These are phyloP conservation scores for Heloderma charlesbogerti DNA, from an alignment of 2,113 vertebrate genomes.

Conservation along the genomic window DNA sequence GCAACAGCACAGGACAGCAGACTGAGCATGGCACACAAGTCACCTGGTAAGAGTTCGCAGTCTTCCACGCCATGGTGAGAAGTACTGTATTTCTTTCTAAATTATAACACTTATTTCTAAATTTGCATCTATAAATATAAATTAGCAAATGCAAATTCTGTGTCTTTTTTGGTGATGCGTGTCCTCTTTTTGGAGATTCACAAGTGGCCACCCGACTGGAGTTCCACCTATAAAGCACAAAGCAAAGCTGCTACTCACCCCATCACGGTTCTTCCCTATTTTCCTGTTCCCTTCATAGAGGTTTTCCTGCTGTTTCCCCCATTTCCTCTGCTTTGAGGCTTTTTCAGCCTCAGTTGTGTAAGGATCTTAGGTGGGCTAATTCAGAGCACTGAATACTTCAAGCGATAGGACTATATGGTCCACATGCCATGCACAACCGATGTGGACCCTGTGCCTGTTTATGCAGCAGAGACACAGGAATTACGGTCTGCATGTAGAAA, in stretches of 20 bases:
- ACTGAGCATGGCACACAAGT: too few relatives aligned
- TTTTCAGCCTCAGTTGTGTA: not conserved
- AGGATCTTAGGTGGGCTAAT: not conserved
- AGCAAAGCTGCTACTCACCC: not conserved
- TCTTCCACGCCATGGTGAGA: too few relatives aligned
- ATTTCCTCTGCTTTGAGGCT: not conserved
- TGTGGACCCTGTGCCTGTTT: not conserved
- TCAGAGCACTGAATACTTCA: not conserved
- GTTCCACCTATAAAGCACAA: not conserved
- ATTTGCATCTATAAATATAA: too few relatives aligned
- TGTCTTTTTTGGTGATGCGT: too few relatives aligned
- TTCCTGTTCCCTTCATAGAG: not conserved
- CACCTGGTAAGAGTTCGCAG: too few relatives aligned
- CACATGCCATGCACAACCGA: not conserved
- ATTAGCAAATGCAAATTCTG: too few relatives aligned
- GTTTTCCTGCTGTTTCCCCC: not conserved
- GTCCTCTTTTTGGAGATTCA: too few relatives aligned
- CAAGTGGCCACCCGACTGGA: too few relatives aligned
- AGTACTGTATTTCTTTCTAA: too few relatives aligned
- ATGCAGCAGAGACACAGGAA: not conserved
- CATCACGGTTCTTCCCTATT: too few relatives aligned
- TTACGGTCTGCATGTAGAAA: not conserved
- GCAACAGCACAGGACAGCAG: too few relatives aligned
- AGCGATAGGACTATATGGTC: not conserved
- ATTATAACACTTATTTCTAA: too few relatives aligned